A percentile compares a stretch with the other conserved stretches of the same genome.
Evolutionary conservation across 35 echinoderm and acorn worm species (phyloP).

Genomic region (Hemicentrotus pulcherrimus): DNA sequence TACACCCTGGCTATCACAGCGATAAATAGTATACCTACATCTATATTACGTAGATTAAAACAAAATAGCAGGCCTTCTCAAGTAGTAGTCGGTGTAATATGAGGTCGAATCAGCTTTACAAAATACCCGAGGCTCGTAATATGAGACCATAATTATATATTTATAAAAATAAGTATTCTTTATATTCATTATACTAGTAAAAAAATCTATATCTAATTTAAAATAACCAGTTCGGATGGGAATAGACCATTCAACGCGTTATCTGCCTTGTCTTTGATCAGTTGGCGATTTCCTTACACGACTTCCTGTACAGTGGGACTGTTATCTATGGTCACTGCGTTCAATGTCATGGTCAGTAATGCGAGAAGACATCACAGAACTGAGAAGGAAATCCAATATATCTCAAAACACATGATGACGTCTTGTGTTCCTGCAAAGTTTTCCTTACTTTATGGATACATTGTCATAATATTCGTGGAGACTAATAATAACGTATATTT

Average conservation of each 20-base stretch:
- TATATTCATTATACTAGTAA: background rate
- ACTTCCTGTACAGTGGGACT: background rate
- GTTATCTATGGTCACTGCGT: constrained; percentile 10
- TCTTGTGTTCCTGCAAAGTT: background rate
- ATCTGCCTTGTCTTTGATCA: background rate
- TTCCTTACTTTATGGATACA: background rate
- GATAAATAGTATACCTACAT: too few species aligned
- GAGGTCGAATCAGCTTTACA: background rate
- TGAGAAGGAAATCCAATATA: background rate
- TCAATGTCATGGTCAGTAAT: background rate
- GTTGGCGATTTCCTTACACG: background rate
- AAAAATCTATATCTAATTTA: background rate
- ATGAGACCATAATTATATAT: background rate
- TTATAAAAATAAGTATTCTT: background rate
- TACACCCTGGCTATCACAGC: background rate
- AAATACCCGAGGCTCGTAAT: background rate
- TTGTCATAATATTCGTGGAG: background rate
- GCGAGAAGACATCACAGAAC: background rate
- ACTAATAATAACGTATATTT: background rate
- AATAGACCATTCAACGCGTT: background rate
- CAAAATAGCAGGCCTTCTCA: background rate
- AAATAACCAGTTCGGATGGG: background rate
- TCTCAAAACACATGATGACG: background rate
- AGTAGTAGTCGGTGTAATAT: background rate
- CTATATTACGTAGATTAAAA: background rate